Evolutionary conservation across 2,113 vertebrate species (phyloP).

Genomic region (Gobio gobio): DNA sequence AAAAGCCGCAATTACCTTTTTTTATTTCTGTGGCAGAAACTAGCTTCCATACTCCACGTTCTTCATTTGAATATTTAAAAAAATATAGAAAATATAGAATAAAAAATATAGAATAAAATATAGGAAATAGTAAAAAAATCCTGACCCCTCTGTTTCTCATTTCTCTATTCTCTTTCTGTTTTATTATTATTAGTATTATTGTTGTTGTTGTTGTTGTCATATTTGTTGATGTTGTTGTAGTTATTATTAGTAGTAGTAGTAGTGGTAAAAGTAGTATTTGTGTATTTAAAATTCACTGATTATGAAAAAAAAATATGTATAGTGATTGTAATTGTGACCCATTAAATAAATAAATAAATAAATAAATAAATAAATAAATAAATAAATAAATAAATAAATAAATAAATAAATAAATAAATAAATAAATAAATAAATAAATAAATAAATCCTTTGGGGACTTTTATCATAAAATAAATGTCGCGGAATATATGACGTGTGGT

Average conservation of each 20-base stretch:
- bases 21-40: no score
- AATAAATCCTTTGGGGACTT: background rate
- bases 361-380: background rate
- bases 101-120: background rate
- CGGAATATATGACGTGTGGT: background rate
- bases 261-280: background rate
- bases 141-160: background rate
- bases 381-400: background rate
- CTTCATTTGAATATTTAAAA: background rate
- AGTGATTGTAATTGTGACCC: background rate
- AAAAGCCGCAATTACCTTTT: no score
- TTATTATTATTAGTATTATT: no score
- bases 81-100: background rate
- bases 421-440: background rate
- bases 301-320: background rate
- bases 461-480: conserved; percentile 17
- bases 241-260: background rate
- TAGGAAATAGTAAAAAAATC: background rate
- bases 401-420: background rate
- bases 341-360: background rate
- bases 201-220: no score
- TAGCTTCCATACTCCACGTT: background rate
- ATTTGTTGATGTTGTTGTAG: no score
- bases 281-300: background rate
- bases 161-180: background rate